Conservation (phyloP, 2,113 vertebrate genomes). For the Aptenodytes forsteri region DNA sequence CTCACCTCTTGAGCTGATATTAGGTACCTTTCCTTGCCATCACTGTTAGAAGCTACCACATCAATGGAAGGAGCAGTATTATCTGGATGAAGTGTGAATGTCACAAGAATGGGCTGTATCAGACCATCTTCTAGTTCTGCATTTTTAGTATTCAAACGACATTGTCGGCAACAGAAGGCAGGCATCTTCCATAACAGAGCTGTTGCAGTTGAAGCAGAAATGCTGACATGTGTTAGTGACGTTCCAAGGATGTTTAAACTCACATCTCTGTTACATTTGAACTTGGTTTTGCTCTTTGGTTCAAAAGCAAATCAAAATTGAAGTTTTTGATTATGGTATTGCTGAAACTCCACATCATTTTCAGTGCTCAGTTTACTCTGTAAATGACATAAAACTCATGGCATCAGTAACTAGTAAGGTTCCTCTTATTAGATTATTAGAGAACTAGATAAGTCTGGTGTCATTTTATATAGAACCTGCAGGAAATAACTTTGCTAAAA, state of each 20-base stretch:
- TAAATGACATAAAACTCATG: background rate
- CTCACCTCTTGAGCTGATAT: background rate
- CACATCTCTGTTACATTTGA: background rate
- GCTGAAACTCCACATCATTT: background rate
- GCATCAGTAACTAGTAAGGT: background rate
- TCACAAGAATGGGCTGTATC: background rate
- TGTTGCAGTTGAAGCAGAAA: background rate
- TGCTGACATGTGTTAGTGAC: background rate
- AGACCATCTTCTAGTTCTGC: background rate
- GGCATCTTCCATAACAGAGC: background rate
- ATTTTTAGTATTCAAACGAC: constrained; percentile 33
- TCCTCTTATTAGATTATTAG: background rate
- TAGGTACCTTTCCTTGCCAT: background rate
- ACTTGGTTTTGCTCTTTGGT: constrained; percentile 18
- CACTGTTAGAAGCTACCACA: background rate
- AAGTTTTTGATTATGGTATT: background rate
- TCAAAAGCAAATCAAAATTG: constrained; percentile 18
- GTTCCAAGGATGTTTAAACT: constrained; percentile 32
- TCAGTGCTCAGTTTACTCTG: background rate
- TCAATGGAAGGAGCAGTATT: constrained; percentile 1
- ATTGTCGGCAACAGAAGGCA: background rate
- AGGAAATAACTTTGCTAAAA: background rate
- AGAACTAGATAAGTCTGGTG: background rate
- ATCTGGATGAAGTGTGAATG: constrained; percentile 12
- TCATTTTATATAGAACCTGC: background rate